Base-by-base conservation (phyloP, 2,113 vertebrate genomes). In the Microtus oregoni region DNA sequence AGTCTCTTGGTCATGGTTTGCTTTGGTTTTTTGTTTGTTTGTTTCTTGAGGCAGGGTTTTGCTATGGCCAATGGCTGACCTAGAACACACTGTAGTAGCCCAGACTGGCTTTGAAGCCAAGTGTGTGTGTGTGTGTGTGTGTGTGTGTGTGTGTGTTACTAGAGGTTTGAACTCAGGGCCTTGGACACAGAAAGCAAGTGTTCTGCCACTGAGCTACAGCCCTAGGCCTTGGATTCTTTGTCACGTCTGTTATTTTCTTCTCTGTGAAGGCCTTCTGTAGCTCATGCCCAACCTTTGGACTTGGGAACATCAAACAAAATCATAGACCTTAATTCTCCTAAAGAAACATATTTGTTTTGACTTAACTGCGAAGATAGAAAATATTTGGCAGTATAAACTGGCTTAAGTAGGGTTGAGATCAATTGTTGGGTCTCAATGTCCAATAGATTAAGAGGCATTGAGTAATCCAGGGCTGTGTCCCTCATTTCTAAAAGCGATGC, bases 311-410 rank as follows among this genome's bases (percentile, higher is more conserved):
- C 30, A 91, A 91, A 94, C 47, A 95, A 86, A 92, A 83, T 93
- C 52, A 75, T 17, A 35, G 12, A 32, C 13, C 58, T 89, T 96
- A 94, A 47, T 90, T 90, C 13, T 67, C 47, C 35, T 58, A 58
- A 96, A 76, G 55, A 93, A 86, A 79, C 24, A 14, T 61, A 73
- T 79, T 87, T 0, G 44, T 90, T 96, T 97, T 65, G 61, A 65
- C 82, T 85, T 76, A 90, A 87, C 17, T 58, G 3, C 76, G 41
- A 95, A 82, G 55, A 87, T 65, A 89, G 75, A 61, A 75, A 75
- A 72, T 47, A 94, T 28, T 89, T 89, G 44, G 78, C 38, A 73
- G 55, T 86, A 92, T 79, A 91, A 94, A 95, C 26, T 35, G 22
- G 52, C 32, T 94, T 30, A 58, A 92, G 72, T 86, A 96, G 26